These are phyloP conservation scores for Saccostrea glomerata DNA, from an alignment of 1,140 invertebrate genomes.

Conservation along the genomic window DNA sequence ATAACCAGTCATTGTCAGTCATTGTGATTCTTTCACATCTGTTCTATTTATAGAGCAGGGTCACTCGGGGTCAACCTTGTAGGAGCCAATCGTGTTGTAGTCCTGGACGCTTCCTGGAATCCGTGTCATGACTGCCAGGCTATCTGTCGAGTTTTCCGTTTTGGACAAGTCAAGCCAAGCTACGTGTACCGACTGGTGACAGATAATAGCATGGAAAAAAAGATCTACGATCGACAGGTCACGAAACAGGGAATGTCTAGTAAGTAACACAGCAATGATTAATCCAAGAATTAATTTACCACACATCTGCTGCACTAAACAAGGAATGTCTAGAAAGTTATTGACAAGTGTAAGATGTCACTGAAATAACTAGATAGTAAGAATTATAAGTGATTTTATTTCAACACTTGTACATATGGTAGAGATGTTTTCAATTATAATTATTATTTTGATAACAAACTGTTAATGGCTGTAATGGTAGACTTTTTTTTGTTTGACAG, in stretches of 20 bases:
- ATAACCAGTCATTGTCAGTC: too few species aligned
- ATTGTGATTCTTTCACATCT: neutral
- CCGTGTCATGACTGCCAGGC: conserved; percentile 99
- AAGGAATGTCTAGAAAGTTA: neutral
- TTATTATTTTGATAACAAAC: too few species aligned
- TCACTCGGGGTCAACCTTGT: conserved; percentile 97
- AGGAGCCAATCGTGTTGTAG: conserved; percentile 97
- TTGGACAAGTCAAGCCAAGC: conserved; percentile 95
- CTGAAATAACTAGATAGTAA: neutral
- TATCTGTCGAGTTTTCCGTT: conserved; percentile 97
- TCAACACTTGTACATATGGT: too few species aligned
- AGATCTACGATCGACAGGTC: conserved; percentile 98
- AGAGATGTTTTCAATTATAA: too few species aligned
- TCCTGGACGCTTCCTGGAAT: conserved; percentile 99
- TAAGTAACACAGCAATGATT: conserved; percentile 56
- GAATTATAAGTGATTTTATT: too few species aligned
- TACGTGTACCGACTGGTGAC: conserved; percentile 98
- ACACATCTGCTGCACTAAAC: neutral
- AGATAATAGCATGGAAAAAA: conserved; percentile 97
- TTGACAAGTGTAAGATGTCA: neutral
- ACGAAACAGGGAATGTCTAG: conserved; percentile 96
- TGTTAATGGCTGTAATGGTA: too few species aligned
- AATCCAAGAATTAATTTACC: too few species aligned
- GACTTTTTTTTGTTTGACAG: too few species aligned
- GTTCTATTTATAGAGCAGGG: conserved; percentile 85